Percentiles rank a stretch among this genome's conserved stretches.
These are phyloP conservation scores for Oligia latruncula DNA, from an alignment of 2,888 invertebrate species.

Conservation along the genomic window DNA sequence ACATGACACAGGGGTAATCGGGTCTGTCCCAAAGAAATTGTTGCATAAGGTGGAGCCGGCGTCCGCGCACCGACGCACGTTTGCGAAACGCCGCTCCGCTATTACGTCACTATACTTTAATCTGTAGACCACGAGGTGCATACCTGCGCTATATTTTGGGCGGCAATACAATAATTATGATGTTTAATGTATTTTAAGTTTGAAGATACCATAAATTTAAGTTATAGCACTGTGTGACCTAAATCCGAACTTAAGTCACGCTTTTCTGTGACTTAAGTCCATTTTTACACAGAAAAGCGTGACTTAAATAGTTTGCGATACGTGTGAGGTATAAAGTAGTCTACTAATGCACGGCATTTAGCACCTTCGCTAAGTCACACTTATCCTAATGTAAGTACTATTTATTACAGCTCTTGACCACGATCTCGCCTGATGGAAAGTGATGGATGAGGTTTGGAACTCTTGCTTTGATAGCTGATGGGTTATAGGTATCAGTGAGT, in stretches of 20 bases:
- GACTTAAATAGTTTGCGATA: not conserved
- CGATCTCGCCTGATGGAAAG: too few species aligned
- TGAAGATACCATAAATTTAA: too few species aligned
- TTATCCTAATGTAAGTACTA: not conserved
- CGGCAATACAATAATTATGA: not conserved
- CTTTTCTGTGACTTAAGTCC: too few species aligned
- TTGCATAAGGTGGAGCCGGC: conserved; percentile 74
- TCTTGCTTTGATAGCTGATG: not conserved
- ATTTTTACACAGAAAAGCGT: too few species aligned
- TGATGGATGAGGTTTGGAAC: not conserved
- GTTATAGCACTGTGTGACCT: not conserved
- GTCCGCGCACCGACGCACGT: conserved; percentile 65
- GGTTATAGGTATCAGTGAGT: not conserved
- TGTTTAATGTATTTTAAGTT: not conserved
- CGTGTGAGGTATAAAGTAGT: not conserved
- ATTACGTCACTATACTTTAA: conserved; percentile 70
- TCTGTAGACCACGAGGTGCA: conserved; percentile 36
- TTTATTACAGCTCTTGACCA: too few species aligned
- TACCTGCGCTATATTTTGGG: not conserved
- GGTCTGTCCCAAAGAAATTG: conserved; percentile 73
- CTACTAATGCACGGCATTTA: not conserved
- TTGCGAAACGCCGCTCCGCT: conserved; percentile 75
- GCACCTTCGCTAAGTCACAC: not conserved
- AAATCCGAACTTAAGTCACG: not conserved
- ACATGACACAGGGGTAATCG: conserved; percentile 59